Conservation (phyloP, 2,797 vertebrate genomes). For the Craterocephalus amniculus region DNA sequence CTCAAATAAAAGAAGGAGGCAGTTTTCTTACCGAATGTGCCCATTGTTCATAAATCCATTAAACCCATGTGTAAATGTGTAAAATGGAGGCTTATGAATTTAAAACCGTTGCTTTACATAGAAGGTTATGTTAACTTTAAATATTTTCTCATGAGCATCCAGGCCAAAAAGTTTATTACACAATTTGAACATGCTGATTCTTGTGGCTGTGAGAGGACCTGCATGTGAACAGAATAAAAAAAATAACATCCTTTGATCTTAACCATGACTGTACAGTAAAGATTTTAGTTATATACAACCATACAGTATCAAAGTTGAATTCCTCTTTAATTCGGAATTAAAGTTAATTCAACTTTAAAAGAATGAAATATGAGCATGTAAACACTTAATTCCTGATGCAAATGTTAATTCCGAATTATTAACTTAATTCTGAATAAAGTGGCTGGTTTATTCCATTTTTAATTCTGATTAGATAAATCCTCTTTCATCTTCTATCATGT, state of each 20-base stretch:
- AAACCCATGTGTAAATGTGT: background rate
- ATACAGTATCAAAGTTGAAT: background rate
- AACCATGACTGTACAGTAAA: background rate
- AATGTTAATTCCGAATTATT: too few relatives aligned
- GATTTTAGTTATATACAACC: too few relatives aligned
- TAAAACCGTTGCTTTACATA: background rate
- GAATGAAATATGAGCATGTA: too few relatives aligned
- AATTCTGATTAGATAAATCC: too few relatives aligned
- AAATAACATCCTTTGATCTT: background rate
- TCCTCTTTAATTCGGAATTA: too few relatives aligned
- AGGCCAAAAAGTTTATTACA: background rate
- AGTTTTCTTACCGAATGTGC: background rate
- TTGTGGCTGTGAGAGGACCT: too few relatives aligned
- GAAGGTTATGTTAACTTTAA: background rate
- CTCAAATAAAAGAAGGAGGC: slow-evolving; percentile 1
- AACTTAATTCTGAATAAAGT: too few relatives aligned
- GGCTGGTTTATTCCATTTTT: too few relatives aligned
- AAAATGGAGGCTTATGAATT: background rate
- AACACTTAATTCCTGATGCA: too few relatives aligned
- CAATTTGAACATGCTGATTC: background rate
- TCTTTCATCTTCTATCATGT: too few relatives aligned
- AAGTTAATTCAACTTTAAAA: too few relatives aligned
- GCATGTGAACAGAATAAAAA: background rate
- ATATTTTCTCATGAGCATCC: background rate
- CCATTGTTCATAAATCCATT: background rate